Evolutionary conservation across 2,888 invertebrate genomes (phyloP).

Genomic region (Cantharis lateralis): DNA sequence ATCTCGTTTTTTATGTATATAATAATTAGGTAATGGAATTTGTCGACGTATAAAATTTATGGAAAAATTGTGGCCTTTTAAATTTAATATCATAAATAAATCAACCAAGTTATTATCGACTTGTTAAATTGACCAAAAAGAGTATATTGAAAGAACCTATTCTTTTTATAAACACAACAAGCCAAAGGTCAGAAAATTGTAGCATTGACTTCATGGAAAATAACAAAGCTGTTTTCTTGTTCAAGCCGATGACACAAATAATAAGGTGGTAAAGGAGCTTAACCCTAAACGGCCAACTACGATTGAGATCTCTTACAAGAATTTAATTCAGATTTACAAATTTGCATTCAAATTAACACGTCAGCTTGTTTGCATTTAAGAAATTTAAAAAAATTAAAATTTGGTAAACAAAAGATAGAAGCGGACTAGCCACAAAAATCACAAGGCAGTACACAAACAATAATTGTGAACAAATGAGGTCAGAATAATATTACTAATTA

Average conservation of each 20-base stretch:
- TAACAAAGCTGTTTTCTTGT: neutral
- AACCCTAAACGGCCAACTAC: neutral
- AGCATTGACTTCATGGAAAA: neutral
- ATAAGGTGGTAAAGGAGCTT: neutral
- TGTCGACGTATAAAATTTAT: neutral
- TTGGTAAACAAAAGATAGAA: no score
- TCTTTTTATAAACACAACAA: neutral
- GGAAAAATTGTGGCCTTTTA: neutral
- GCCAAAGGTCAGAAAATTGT: neutral
- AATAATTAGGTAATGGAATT: neutral
- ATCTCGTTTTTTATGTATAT: neutral
- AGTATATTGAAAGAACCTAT: neutral
- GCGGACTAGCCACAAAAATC: no score
- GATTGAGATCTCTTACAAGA: neutral
- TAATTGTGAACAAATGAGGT: no score
- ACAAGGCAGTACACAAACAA: no score
- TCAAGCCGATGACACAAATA: neutral
- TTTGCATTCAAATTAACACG: neutral
- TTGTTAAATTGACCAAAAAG: neutral
- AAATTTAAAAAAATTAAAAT: no score
- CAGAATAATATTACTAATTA: no score
- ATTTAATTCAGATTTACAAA: neutral
- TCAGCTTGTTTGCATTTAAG: neutral
- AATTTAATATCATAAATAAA: neutral
- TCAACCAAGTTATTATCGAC: neutral